phyloP scores from a whole-genome alignment of 2,888 invertebrate genomes.

The Hetaerina titia region DNA sequence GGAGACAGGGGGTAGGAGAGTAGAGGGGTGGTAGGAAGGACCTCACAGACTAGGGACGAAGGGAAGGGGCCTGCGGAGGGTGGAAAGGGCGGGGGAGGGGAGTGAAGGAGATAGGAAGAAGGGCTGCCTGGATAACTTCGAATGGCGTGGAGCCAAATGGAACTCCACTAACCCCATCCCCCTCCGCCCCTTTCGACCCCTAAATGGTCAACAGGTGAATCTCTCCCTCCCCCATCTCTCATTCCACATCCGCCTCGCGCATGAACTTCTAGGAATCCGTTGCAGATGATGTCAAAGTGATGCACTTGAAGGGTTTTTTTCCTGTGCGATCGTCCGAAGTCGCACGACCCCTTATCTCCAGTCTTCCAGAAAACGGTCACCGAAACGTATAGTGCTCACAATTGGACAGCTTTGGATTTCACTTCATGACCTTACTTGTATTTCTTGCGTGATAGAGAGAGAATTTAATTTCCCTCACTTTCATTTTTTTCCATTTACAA shows the following conservation, averaged over 20 bases:
- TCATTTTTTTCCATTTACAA: too few relatives aligned
- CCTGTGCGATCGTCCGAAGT: too few relatives aligned
- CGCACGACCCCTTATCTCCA: too few relatives aligned
- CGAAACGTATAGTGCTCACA: too few relatives aligned
- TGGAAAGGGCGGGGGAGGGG: neutral
- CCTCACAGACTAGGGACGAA: neutral
- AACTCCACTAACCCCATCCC: neutral
- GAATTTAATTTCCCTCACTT: too few relatives aligned
- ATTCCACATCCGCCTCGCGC: neutral
- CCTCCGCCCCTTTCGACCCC: neutral
- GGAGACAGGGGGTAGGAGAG: neutral
- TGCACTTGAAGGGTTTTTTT: too few relatives aligned
- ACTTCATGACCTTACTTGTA: too few relatives aligned
- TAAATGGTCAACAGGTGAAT: conserved; percentile 24
- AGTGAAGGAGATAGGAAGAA: conserved; percentile 10
- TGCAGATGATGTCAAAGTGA: neutral
- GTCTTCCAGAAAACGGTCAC: too few relatives aligned
- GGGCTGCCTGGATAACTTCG: neutral
- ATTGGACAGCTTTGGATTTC: too few relatives aligned
- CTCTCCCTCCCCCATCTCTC: neutral
- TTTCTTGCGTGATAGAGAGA: too few relatives aligned
- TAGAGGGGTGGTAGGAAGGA: neutral
- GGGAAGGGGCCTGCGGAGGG: neutral
- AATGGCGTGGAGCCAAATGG: conserved; percentile 10
- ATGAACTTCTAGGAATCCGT: conserved; percentile 12